Base-by-base conservation (phyloP, 2,797 vertebrate species). In the Bradypus variegatus region DNA sequence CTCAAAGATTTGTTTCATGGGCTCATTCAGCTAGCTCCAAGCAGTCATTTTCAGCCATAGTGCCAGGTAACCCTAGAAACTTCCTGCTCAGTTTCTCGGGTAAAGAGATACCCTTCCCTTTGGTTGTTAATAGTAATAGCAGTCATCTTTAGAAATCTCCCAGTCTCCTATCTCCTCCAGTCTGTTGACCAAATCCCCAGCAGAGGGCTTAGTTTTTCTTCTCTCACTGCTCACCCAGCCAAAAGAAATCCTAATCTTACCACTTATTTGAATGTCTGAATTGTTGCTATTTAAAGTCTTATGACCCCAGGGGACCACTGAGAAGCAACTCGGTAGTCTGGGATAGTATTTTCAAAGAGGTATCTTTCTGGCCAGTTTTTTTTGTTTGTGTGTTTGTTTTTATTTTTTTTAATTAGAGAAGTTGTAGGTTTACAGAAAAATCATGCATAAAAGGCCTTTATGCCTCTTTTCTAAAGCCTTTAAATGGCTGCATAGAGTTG, bases 41-140 rank as follows among this genome's bases (percentile, higher is more conserved):
- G 76, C 36, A 58, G 41, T 29, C 67, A 13, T 79, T 83, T 90
- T 77, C 16, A 64, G 50, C 48, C 33, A 81, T 64, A 41, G 19
- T 78, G 29, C 67, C 21, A 69, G 70, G 75, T 80, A 86, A 88
- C 83, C 48, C 16, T 64, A 50, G 73, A 3, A 89, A 85, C 27
- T 25, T 91, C 45, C 62, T 80, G 70, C 38, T 79, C 58, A n/a
- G 31, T 15, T 48, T 91, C 53, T 33, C 79, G 88, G 67, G 38
- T 88, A 79, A 78, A 92, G 64, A 94, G 33, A 92, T 77, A 58
- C 8, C 64, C 38, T 79, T 86, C 53, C 80, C 58, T 86, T 90
- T 90, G 81, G 1, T 90, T 95, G 93, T 86, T 86, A 91, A 79
- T 92, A 84, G 70, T 33, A 86, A 73, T 53, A 83, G 45, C 15